phyloP scores from a whole-genome alignment of 2,888 invertebrate species.

The Diarsia dahlii region DNA sequence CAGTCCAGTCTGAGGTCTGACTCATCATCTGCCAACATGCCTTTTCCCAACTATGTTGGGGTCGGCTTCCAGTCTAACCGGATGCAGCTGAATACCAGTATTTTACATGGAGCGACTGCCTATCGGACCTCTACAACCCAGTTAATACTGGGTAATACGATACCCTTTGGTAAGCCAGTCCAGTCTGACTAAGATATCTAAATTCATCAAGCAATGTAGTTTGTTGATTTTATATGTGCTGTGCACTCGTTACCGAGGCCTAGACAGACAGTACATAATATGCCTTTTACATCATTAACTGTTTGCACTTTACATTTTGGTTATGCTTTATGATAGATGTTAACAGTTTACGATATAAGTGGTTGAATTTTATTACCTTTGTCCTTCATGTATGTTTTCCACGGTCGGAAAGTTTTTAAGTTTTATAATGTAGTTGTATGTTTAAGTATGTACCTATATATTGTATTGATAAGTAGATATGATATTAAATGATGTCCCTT shows the following conservation, averaged over 20 bases:
- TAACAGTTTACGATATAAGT: slow-evolving; percentile 45
- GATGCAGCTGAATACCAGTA: no score
- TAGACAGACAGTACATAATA: slow-evolving; percentile 1
- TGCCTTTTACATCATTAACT: not conserved
- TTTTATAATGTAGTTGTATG: not conserved
- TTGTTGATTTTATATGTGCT: not conserved
- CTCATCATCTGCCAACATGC: no score
- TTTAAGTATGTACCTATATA: not conserved
- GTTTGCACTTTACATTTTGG: slow-evolving; percentile 23
- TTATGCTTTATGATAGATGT: slow-evolving; percentile 27
- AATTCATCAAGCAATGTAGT: not conserved
- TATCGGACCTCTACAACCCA: no score
- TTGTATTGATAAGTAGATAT: not conserved
- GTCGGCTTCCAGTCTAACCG: no score
- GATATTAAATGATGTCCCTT: not conserved
- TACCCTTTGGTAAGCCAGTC: no score
- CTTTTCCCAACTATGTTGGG: no score
- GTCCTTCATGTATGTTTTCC: not conserved
- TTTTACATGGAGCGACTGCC: no score
- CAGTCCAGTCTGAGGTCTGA: no score
- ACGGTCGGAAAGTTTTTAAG: slow-evolving; percentile 32
- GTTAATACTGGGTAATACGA: no score
- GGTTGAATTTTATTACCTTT: slow-evolving; percentile 18
- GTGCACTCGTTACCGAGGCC: not conserved
- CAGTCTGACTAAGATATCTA: not conserved